Conservation (phyloP, 2,797 vertebrate genomes). For the Eleutherodactylus coqui region DNA sequence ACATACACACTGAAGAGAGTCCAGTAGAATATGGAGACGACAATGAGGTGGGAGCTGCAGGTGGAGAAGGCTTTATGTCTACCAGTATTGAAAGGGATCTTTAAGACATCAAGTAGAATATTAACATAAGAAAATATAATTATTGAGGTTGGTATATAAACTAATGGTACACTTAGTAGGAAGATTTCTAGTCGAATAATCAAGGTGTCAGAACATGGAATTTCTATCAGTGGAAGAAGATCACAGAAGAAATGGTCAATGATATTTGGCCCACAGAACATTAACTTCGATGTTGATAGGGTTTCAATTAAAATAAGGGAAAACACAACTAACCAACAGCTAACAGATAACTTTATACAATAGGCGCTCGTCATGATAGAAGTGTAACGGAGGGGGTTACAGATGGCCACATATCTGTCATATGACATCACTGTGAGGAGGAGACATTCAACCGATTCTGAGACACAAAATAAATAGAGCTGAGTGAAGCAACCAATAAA, state of each 20-base stretch:
- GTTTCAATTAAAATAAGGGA: background rate
- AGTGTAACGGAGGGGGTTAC: background rate
- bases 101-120: background rate
- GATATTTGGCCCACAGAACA: background rate
- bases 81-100: background rate
- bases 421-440: background rate
- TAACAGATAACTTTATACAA: background rate
- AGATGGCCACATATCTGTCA: slow-evolving; percentile 9
- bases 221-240: background rate
- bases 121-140: background rate
- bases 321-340: background rate
- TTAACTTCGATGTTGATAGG: background rate
- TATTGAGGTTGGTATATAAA: background rate
- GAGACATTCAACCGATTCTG: background rate
- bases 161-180: background rate
- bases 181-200: background rate
- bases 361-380: background rate
- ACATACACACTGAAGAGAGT: background rate
- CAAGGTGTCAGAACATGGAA: background rate
- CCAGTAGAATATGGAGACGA: background rate
- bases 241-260: background rate
- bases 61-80: background rate
- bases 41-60: background rate
- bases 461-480: background rate
- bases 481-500: background rate